Conservation (phyloP, 64 coral and sea anemone species). For the Orbicella faveolata region DNA sequence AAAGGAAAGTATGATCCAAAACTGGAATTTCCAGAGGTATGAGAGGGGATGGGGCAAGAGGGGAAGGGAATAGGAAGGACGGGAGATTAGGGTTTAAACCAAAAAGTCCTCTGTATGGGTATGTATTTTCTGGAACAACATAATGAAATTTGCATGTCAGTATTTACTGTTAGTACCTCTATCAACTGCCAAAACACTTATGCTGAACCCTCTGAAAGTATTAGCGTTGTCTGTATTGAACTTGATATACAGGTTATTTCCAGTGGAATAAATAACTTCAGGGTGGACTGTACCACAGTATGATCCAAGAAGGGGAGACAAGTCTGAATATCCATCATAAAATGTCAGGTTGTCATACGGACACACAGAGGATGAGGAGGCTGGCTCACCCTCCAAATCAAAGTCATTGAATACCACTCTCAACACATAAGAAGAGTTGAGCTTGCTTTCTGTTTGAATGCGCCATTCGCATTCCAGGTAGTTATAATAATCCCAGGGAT, state of each 20-base stretch:
- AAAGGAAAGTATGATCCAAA: too few species aligned
- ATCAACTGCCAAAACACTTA: neutral
- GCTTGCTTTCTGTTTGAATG: neutral
- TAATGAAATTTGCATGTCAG: neutral
- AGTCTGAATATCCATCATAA: neutral
- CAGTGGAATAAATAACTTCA: neutral
- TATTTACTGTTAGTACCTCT: neutral
- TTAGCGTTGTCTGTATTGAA: neutral
- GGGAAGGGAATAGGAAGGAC: too few species aligned
- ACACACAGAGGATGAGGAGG: neutral
- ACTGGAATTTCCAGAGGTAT: too few species aligned
- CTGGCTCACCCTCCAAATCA: neutral
- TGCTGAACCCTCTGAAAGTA: neutral
- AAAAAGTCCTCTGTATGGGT: neutral
- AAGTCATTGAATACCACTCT: neutral
- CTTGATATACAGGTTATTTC: neutral
- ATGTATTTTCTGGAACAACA: neutral
- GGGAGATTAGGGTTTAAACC: too few species aligned
- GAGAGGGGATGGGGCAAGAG: too few species aligned
- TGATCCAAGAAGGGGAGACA: neutral
- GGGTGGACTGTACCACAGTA: neutral
- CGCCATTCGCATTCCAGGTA: neutral
- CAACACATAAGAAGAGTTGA: neutral
- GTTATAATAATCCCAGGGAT: neutral
- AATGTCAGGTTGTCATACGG: neutral